phyloP scores from a whole-genome alignment of 2,888 invertebrate species.

The Blastobasis adustella region DNA sequence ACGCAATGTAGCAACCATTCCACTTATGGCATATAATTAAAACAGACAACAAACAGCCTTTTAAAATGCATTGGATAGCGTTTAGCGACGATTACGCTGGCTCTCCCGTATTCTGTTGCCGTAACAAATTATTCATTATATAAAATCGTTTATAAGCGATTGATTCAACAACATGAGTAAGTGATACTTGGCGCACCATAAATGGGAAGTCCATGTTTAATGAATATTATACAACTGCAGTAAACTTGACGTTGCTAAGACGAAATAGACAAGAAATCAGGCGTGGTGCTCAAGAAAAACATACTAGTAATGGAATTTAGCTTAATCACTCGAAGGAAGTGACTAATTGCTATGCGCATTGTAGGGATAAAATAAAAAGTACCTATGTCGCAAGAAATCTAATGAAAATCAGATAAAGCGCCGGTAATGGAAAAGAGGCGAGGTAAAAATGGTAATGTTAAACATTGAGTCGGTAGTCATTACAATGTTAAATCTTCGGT shows the following conservation, averaged over 20 bases:
- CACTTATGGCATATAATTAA: constrained; percentile 41
- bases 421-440: neutral
- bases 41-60: constrained; percentile 30
- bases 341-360: constrained; percentile 22
- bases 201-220: constrained; percentile 50
- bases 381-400: neutral
- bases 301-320: constrained; percentile 13
- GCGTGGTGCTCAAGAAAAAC: constrained; percentile 27
- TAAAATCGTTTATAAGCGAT: constrained; percentile 28
- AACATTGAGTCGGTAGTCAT: neutral
- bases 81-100: constrained; percentile 6
- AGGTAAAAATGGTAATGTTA: neutral
- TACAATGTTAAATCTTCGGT: constrained; percentile 1
- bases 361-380: neutral
- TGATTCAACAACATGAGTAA: constrained; percentile 40
- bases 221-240: constrained; percentile 38
- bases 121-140: constrained; percentile 18
- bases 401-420: neutral
- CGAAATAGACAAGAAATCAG: constrained; percentile 27
- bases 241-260: constrained; percentile 28
- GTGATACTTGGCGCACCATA: constrained; percentile 26
- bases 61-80: constrained; percentile 18
- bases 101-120: constrained; percentile 21
- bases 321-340: constrained; percentile 30
- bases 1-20: constrained; percentile 22